Evolutionary conservation across 2,888 invertebrate species (phyloP), one percentile per base, ranked within the genome.

Genomic region (Ligdia adustata): DNA sequence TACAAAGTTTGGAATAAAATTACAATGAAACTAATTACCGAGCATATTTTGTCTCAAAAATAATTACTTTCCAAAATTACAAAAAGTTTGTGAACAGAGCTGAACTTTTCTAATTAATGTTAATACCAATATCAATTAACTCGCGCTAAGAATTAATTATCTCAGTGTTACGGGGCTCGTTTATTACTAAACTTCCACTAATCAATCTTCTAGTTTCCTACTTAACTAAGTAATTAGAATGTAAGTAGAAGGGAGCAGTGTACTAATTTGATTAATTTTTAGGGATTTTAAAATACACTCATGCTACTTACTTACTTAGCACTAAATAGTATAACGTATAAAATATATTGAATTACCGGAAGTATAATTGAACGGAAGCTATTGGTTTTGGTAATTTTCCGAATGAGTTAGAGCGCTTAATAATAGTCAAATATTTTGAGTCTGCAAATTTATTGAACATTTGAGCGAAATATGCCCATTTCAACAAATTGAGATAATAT

Each of bases 91-190:
- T 63, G 22, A 65, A 69, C 69, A 70, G 68, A 70, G 69, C 72
- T 66, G 69, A 84, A 87, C 76, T 87, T 87, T 83, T 83, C 83
- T 85, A 88, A 88, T 88, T 87, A 86, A 82, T 82, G 82, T 81
- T 86, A 83, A 83, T 85, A 82, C 78, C 79, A 75, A 81, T 85
- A 85, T 85, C 84, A 85, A 88, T 88, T 87, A 87, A 83, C 76
- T 85, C 81, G 79, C 76, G 79, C 80, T 85, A 84, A 82, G 85
- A 87, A 87, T 87, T 86, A 85, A 87, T 87, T 87, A 86, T 84
- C 80, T 85, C 72, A 75, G 80, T 75, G 84, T 85, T 82, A 82
- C 79, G 79, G 72, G 80, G 77, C 78, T 78, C 80, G 84, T 86
- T 87, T 87, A 87, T 86, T 86, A 82, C 81, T 78, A 82, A 87